Conservation (phyloP, 2,888 invertebrate genomes). For the Leucophora obtusa region DNA sequence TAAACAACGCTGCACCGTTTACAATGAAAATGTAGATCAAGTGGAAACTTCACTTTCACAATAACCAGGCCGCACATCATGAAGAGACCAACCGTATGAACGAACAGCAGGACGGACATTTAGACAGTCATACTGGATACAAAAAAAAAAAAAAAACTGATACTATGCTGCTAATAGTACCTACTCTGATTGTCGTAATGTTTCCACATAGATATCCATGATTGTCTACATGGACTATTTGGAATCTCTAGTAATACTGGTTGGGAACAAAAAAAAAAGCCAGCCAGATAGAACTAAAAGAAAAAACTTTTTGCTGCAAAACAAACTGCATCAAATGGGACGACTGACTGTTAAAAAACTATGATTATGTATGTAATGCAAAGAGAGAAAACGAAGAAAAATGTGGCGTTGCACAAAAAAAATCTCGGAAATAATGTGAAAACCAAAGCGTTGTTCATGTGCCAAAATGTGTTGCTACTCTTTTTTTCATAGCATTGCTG, state of each 20-base stretch:
- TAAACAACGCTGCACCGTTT: constrained; percentile 26
- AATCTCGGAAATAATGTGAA: constrained; percentile 22
- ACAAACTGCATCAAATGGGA: constrained; percentile 46
- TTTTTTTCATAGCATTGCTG: constrained; percentile 29
- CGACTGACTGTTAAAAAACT: constrained; percentile 1
- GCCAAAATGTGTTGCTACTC: constrained; percentile 52
- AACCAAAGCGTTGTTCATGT: constrained; percentile 54
- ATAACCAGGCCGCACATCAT: constrained; percentile 55
- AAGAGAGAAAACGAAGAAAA: constrained; percentile 7
- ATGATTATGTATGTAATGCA: constrained; percentile 22
- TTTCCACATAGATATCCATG: constrained; percentile 34
- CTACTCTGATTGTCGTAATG: constrained; percentile 13
- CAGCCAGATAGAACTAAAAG: constrained; percentile 20
- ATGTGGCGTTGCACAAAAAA: constrained; percentile 1
- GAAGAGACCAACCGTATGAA: constrained; percentile 45
- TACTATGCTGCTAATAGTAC: constrained; percentile 37
- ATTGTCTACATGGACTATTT: constrained; percentile 30
- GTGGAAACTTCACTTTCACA: constrained; percentile 63
- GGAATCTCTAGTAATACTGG: constrained; percentile 38
- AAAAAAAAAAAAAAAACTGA: constrained; percentile 5
- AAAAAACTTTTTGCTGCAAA: constrained; percentile 24
- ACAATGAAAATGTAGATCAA: constrained; percentile 58
- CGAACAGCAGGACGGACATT: constrained; percentile 33
- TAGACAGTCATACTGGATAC: constrained; percentile 2
- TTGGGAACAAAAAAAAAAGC: constrained; percentile 5